These are phyloP conservation scores for Steatornis caripensis DNA, from an alignment of 2,113 vertebrate genomes.

Conservation along the genomic window DNA sequence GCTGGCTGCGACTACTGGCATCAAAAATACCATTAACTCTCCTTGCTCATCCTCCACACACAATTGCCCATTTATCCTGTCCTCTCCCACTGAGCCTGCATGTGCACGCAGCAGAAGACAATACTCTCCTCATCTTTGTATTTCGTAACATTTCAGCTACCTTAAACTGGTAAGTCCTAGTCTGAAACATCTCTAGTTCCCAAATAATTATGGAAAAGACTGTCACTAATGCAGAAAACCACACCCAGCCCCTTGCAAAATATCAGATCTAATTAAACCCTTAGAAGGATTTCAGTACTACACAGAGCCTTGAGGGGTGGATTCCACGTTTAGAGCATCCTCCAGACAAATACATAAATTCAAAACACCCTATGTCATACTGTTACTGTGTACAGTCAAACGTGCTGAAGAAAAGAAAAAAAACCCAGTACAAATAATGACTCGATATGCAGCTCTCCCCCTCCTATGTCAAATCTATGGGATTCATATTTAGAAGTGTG, in stretches of 20 bases:
- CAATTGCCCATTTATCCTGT: not conserved
- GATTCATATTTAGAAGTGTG: not conserved
- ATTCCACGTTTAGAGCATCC: not conserved
- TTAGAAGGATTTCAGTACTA: not conserved
- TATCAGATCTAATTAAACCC: not conserved
- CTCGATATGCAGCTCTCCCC: not conserved
- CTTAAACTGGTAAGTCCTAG: not conserved
- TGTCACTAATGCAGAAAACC: not conserved
- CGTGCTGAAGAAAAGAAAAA: not conserved
- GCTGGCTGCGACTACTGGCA: not conserved
- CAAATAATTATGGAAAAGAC: not conserved
- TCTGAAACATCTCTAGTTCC: not conserved
- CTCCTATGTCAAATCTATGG: not conserved
- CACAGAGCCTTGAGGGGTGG: not conserved
- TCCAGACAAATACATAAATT: not conserved
- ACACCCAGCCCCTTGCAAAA: not conserved
- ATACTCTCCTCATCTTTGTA: not conserved
- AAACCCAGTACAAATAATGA: not conserved
- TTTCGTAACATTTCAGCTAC: not conserved
- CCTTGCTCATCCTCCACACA: not conserved
- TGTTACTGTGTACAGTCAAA: not conserved
- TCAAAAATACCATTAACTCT: slow-evolving; percentile 9
- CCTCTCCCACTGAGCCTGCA: not conserved
- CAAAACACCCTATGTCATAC: not conserved
- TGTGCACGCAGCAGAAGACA: not conserved